These are phyloP conservation scores for Buathra laborator DNA, from an alignment of 2,888 invertebrate genomes.

Conservation along the genomic window DNA sequence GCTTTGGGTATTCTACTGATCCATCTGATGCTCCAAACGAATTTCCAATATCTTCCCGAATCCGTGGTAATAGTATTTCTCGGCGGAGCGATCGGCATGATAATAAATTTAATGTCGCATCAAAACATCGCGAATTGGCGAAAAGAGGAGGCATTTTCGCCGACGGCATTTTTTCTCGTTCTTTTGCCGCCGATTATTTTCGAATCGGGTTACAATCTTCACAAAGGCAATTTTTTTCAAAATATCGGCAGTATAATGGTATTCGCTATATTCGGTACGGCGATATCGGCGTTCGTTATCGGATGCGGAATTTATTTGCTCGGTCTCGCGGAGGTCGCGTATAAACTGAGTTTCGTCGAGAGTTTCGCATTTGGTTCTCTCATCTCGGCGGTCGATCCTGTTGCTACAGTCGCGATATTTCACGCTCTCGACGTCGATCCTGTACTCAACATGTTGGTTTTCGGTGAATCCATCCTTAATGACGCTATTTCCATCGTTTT, in stretches of 20 bases:
- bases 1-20: constrained; percentile 97
- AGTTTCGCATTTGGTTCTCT: constrained; percentile 99
- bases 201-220: constrained; percentile 99
- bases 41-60: constrained; percentile 98
- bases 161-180: constrained; percentile 98
- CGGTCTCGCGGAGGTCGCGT: constrained; percentile 96
- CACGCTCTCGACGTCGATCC: constrained; percentile 99
- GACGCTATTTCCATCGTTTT: constrained; percentile 99
- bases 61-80: constrained; percentile 98
- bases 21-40: constrained; percentile 97
- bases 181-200: constrained; percentile 99
- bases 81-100: constrained; percentile 96
- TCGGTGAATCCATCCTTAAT: constrained; percentile 98
- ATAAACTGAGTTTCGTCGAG: constrained; percentile 96
- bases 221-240: constrained; percentile 98
- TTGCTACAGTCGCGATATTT: constrained; percentile 99
- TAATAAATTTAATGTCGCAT: constrained; percentile 95
- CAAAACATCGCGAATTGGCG: constrained; percentile 97
- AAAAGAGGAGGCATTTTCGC: constrained; percentile 99
- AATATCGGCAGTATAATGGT: constrained; percentile 99
- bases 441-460: constrained; percentile 99
- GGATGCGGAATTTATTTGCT: constrained; percentile 98
- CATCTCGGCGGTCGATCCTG: constrained; percentile 99
- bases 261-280: constrained; percentile 98
- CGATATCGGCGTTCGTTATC: constrained; percentile 98